Conservation (phyloP, 1,140 invertebrate species). For the Heterodera schachtii region DNA sequence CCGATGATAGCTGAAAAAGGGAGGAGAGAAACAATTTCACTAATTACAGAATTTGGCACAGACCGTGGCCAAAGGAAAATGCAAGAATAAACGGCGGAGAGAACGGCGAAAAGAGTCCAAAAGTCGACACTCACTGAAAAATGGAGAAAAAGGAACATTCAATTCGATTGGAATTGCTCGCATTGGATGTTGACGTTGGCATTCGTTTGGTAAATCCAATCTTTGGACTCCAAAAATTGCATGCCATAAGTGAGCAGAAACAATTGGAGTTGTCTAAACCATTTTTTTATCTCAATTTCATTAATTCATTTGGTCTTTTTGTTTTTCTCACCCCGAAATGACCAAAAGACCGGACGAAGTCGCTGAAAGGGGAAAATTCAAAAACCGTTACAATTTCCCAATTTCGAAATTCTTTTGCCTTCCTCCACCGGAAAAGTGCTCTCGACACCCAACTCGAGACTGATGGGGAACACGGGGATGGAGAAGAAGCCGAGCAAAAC, state of each 20-base stretch:
- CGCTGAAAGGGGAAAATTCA: background rate
- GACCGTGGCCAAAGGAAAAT: conserved; percentile 49
- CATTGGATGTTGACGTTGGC: conserved; percentile 47
- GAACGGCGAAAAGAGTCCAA: conserved; percentile 47
- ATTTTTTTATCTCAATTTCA: background rate
- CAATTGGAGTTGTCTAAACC: conserved; percentile 40
- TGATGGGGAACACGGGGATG: conserved; percentile 54
- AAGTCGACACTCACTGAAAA: conserved; percentile 47
- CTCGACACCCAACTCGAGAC: conserved; percentile 53
- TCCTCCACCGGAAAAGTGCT: conserved; percentile 56
- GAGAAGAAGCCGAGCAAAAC: conserved; percentile 49
- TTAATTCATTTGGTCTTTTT: background rate
- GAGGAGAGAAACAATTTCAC: conserved; percentile 13
- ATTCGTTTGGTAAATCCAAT: conserved; percentile 38
- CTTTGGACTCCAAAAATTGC: conserved; percentile 43
- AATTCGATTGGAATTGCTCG: conserved; percentile 1
- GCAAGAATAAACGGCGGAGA: conserved; percentile 45
- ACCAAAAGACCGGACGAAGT: conserved; percentile 54
- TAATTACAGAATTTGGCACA: conserved; percentile 2
- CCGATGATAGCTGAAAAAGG: conserved; percentile 44
- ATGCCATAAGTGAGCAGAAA: conserved; percentile 49
- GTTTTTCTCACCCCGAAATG: conserved; percentile 47
- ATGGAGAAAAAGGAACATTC: background rate
- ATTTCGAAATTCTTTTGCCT: background rate
- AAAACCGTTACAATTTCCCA: background rate